A percentile compares a stretch with the other conserved stretches of the same genome.
These are phyloP conservation scores for Phortica magna DNA, from an alignment of 2,888 invertebrate genomes.

Conservation along the genomic window DNA sequence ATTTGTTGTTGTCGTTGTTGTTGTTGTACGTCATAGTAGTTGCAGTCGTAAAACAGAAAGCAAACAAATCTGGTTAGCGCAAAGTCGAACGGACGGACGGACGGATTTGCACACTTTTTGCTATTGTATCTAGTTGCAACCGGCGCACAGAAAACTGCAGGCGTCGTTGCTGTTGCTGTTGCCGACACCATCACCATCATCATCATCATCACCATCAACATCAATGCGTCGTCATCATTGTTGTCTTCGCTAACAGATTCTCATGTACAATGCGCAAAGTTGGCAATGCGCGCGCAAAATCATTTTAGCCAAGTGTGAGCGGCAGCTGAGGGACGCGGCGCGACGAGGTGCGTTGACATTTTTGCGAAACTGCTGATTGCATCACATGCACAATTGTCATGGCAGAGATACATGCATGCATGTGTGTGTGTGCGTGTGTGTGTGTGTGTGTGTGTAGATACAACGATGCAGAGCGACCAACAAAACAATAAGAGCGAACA, in stretches of 20 bases:
- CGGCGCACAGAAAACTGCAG: conserved; percentile 71
- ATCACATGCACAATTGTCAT: conserved; percentile 40
- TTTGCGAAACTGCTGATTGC: conserved; percentile 37
- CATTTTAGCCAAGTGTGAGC: conserved; percentile 7
- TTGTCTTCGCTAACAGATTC: conserved; percentile 2
- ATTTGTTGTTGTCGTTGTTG: neutral
- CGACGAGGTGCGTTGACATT: neutral
- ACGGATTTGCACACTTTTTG: conserved; percentile 66
- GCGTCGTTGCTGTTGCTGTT: conserved; percentile 10
- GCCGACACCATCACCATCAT: neutral
- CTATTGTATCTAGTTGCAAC: conserved; percentile 77
- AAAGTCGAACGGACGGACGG: neutral
- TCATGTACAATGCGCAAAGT: conserved; percentile 22
- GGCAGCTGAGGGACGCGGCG: neutral
- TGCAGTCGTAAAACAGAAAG: neutral
- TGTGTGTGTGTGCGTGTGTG: too few relatives aligned
- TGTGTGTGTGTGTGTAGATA: too few relatives aligned
- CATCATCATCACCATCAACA: neutral
- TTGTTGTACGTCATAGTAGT: neutral
- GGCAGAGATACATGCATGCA: too few relatives aligned
- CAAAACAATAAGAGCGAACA: neutral
- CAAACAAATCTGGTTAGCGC: neutral
- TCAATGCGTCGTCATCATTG: too few relatives aligned
- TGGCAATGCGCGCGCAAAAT: conserved; percentile 7
- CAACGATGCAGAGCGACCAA: conserved; percentile 4